Conservation (phyloP, 2,888 invertebrate species). For the Chrysolina haemoptera region DNA sequence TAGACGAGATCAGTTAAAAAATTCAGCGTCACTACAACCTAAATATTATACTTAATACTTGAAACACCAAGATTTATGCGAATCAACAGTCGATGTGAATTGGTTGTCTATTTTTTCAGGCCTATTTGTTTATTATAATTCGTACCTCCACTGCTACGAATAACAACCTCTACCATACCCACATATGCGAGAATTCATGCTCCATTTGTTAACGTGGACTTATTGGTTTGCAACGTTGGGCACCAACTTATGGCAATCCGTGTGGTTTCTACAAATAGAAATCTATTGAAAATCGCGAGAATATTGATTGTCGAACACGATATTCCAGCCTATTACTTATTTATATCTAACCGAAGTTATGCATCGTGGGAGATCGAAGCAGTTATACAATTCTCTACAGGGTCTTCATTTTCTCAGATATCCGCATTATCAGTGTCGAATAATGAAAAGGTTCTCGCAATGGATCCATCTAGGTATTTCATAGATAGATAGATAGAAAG, state of each 20-base stretch:
- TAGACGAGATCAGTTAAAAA: no score
- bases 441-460: no score
- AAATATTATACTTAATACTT: no score
- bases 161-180: slow-evolving; percentile 3
- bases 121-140: neutral
- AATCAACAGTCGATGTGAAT: no score
- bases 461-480: no score
- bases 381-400: no score
- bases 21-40: no score
- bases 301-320: neutral
- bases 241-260: neutral
- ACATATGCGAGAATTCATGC: slow-evolving; percentile 7
- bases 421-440: neutral
- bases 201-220: neutral
- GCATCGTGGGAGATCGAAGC: neutral
- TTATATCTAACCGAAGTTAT: neutral
- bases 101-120: no score
- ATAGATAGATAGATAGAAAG: no score
- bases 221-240: neutral
- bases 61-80: no score
- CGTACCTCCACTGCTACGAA: neutral
- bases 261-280: neutral
- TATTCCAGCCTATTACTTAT: neutral
- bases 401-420: neutral
- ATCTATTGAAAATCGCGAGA: neutral